Evolutionary conservation across 2,797 vertebrate genomes (phyloP).

Genomic region (Gallinago nigripennis): DNA sequence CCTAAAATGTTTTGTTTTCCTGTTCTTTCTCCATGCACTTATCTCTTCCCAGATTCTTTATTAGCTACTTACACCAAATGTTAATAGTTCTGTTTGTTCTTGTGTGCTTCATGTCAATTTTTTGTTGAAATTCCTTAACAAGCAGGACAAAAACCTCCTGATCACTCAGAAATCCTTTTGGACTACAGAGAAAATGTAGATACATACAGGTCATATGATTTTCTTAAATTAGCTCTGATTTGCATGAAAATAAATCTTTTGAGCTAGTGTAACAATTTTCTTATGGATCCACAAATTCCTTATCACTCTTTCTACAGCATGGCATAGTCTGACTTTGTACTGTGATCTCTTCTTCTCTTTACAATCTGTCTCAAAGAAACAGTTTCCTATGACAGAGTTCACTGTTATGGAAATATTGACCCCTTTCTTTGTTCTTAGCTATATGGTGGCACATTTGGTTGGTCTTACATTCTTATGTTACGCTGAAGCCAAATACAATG

Average conservation of each 20-base stretch:
- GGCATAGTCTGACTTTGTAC: background rate
- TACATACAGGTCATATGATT: background rate
- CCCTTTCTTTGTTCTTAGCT: background rate
- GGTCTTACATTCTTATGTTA: background rate
- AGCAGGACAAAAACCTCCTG: background rate
- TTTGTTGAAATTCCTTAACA: background rate
- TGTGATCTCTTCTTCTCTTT: background rate
- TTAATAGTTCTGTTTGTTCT: background rate
- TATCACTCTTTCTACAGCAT: background rate
- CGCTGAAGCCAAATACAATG: background rate
- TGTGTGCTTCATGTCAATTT: background rate
- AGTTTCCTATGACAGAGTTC: background rate
- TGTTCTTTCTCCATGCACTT: background rate
- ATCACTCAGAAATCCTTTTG: background rate
- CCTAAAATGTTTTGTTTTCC: background rate
- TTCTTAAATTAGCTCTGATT: background rate
- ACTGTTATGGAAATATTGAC: background rate
- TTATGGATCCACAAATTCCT: background rate
- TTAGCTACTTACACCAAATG: background rate
- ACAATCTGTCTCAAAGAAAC: background rate
- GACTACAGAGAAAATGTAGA: background rate
- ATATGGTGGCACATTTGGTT: background rate
- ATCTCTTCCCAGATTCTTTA: background rate
- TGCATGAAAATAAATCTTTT: background rate
- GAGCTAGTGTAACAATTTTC: background rate